A percentile compares a stretch with the other conserved stretches of the same genome.
These are phyloP conservation scores for Lasius fuliginosus DNA, from an alignment of 2,888 invertebrate genomes.

Conservation along the genomic window DNA sequence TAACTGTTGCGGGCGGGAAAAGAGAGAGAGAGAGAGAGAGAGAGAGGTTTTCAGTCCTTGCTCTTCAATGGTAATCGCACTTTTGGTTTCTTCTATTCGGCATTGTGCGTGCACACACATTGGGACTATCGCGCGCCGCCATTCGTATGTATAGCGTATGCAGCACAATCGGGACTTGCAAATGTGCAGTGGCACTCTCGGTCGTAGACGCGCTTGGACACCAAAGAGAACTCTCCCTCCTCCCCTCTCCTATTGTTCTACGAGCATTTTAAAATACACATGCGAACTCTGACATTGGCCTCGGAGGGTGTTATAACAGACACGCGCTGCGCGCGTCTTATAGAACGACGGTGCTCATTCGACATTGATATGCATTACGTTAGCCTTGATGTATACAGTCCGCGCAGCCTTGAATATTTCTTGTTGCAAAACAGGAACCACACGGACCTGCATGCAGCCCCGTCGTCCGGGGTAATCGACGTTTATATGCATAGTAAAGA, in stretches of 20 bases:
- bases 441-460: conserved; percentile 5
- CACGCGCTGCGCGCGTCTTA: conserved; percentile 37
- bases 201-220: conserved; percentile 35
- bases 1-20: conserved; percentile 56
- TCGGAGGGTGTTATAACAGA: conserved; percentile 61
- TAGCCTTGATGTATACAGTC: neutral
- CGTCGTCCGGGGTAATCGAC: conserved; percentile 35
- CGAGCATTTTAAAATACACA: conserved; percentile 65
- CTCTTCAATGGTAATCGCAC: conserved; percentile 70
- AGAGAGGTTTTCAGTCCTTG: conserved; percentile 58
- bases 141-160: conserved; percentile 12
- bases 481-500: conserved; percentile 49
- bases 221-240: neutral
- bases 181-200: conserved; percentile 70
- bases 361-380: conserved; percentile 52
- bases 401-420: conserved; percentile 33
- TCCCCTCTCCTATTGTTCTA: conserved; percentile 61
- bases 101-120: conserved; percentile 45
- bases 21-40: too few species aligned
- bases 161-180: conserved; percentile 69
- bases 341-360: conserved; percentile 56
- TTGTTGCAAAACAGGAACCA: conserved; percentile 49
- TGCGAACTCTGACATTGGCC: conserved; percentile 74
- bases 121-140: conserved; percentile 46
- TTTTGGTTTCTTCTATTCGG: conserved; percentile 73